Conservation (phyloP, 2,888 invertebrate genomes). For the Drosophila pseudotakahashii region DNA sequence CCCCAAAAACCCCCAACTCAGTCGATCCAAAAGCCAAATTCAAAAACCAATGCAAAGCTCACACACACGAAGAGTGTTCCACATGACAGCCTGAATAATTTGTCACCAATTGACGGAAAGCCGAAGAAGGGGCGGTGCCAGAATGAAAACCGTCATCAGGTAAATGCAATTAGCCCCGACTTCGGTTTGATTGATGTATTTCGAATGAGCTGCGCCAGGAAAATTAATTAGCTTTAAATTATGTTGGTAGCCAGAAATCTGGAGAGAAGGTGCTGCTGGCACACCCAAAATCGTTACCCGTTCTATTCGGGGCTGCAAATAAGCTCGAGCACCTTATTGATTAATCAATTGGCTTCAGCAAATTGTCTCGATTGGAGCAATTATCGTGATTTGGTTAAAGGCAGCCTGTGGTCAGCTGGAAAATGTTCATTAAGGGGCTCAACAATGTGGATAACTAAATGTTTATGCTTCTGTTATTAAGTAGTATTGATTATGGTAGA, state of each 20-base stretch:
- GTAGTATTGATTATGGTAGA: background rate
- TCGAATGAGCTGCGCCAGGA: constrained; percentile 57
- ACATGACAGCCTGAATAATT: constrained; percentile 52
- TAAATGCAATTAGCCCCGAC: constrained; percentile 55
- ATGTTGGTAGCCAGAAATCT: constrained; percentile 33
- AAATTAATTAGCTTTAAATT: constrained; percentile 60
- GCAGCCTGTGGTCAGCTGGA: constrained; percentile 4
- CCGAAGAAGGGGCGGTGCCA: constrained; percentile 14
- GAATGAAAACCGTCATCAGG: constrained; percentile 54
- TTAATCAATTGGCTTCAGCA: constrained; percentile 29
- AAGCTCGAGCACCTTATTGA: constrained; percentile 32
- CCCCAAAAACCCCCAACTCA: background rate
- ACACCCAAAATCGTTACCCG: constrained; percentile 21
- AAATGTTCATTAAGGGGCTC: background rate
- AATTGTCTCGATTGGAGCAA: constrained; percentile 23
- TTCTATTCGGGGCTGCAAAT: background rate
- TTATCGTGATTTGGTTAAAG: constrained; percentile 21
- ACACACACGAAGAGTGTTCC: constrained; percentile 27
- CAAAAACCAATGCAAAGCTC: constrained; percentile 31
- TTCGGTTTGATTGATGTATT: constrained; percentile 55
- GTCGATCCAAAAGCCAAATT: constrained; percentile 10
- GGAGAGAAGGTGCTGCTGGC: background rate
- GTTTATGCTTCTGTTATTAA: background rate
- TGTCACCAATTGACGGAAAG: constrained; percentile 44
- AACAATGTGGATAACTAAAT: constrained; percentile 5